Conservation (phyloP, 2,113 vertebrate genomes). For the Variabilichromis moorii region DNA sequence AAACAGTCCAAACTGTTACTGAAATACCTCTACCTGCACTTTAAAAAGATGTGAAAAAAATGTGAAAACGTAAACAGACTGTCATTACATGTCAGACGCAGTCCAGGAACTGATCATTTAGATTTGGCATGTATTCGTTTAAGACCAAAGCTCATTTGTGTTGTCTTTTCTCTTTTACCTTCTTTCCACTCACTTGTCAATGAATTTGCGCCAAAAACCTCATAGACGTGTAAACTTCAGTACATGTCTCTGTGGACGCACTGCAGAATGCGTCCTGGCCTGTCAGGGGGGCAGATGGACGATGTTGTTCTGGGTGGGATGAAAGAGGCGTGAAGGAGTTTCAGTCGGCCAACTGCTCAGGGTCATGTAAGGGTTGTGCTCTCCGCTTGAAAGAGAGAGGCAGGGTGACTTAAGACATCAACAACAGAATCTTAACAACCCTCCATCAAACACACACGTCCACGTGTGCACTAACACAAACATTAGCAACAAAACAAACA, state of each 20-base stretch:
- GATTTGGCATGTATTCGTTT: not conserved
- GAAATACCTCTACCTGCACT: not conserved
- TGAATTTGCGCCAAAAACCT: not conserved
- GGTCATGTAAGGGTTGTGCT: constrained; percentile 64
- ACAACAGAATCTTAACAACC: not conserved
- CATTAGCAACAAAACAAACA: constrained; percentile 54
- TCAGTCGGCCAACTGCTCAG: constrained; percentile 56
- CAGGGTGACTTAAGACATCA: constrained; percentile 3
- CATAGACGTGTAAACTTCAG: not conserved
- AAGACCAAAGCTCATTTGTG: not conserved
- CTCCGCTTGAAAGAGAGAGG: constrained; percentile 35
- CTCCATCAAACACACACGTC: not conserved
- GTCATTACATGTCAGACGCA: not conserved
- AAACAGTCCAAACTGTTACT: not conserved
- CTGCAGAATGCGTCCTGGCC: not conserved
- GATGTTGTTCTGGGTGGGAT: constrained; percentile 42
- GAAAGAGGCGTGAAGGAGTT: constrained; percentile 57
- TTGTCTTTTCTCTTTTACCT: not conserved
- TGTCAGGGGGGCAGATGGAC: constrained; percentile 47
- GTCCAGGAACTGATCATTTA: not conserved
- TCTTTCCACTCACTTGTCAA: not conserved
- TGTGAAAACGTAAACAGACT: not conserved
- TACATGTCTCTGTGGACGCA: not conserved
- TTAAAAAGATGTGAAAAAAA: not conserved
- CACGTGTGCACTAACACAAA: constrained; percentile 36